Percentiles rank a stretch among this genome's conserved stretches.
phyloP scores from a whole-genome alignment of 1,140 invertebrate species.

The Bombus fervidus region DNA sequence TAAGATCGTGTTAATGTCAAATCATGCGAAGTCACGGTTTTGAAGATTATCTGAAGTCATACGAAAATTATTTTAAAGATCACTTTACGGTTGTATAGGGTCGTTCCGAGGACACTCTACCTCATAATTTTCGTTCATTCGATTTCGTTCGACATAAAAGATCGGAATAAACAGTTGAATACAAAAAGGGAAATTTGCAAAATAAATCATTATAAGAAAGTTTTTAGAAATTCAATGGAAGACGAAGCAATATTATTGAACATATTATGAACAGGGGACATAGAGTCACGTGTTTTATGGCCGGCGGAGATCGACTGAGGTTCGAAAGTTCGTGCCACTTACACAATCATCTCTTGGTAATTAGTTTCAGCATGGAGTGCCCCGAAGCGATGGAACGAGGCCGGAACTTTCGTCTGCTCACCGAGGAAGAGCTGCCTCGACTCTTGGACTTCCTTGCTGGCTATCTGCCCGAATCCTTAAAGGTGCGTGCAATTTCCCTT shows the following conservation, averaged over 20 bases:
- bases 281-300: conserved; percentile 20
- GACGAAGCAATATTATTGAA: too few relatives aligned
- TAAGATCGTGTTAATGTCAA: not conserved
- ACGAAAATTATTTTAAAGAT: too few relatives aligned
- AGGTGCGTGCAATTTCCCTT: conserved; percentile 82
- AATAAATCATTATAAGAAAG: too few relatives aligned
- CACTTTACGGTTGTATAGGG: too few relatives aligned
- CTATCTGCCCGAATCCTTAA: conserved; percentile 91
- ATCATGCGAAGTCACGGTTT: too few relatives aligned
- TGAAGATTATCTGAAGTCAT: not conserved
- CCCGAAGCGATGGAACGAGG: conserved; percentile 82
- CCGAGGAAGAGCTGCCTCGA: conserved; percentile 90
- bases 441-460: conserved; percentile 89
- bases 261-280: not conserved
- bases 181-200: too few relatives aligned
- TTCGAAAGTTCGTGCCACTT: conserved; percentile 25
- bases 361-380: conserved; percentile 79
- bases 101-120: too few relatives aligned
- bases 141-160: too few relatives aligned
- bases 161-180: too few relatives aligned
- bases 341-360: conserved; percentile 53
- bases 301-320: not conserved
- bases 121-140: too few relatives aligned
- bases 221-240: too few relatives aligned
- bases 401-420: conserved; percentile 92